Evolutionary conservation across 2,797 vertebrate genomes (phyloP).

Genomic region (Myripristis jacobus): DNA sequence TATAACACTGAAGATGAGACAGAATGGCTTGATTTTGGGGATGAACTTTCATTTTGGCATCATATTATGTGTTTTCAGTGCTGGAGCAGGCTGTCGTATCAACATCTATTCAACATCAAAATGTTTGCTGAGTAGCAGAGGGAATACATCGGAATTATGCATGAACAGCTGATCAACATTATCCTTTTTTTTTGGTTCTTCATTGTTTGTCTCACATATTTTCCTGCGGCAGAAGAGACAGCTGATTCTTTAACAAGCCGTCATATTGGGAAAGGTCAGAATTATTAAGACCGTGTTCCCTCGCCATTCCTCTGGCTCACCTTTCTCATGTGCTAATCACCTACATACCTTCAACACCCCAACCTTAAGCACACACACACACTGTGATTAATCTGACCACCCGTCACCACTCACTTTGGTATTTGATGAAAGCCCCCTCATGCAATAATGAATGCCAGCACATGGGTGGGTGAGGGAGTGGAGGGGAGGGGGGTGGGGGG

Average conservation of each 20-base stretch:
- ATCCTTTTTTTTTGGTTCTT: neutral
- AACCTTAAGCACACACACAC: neutral
- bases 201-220: conserved; percentile 23
- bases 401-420: conserved; percentile 46
- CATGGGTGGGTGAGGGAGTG: conserved; percentile 6
- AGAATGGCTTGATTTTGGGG: no score
- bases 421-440: conserved; percentile 57
- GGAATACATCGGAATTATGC: neutral
- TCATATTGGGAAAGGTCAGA: conserved; percentile 63
- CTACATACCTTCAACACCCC: conserved; percentile 27
- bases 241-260: conserved; percentile 52
- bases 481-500: conserved; percentile 2
- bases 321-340: conserved; percentile 63
- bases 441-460: conserved; percentile 55
- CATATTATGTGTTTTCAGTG: neutral
- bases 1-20: no score
- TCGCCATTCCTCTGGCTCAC: conserved; percentile 43
- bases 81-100: conserved; percentile 3
- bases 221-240: conserved; percentile 25
- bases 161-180: conserved; percentile 2
- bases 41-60: neutral
- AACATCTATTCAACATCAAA: conserved; percentile 14
- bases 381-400: conserved; percentile 61
- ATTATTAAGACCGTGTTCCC: conserved; percentile 50
- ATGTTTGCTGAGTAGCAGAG: neutral